These are phyloP conservation scores for Prunella strophiata DNA, from an alignment of 2,797 vertebrate species.

Conservation along the genomic window DNA sequence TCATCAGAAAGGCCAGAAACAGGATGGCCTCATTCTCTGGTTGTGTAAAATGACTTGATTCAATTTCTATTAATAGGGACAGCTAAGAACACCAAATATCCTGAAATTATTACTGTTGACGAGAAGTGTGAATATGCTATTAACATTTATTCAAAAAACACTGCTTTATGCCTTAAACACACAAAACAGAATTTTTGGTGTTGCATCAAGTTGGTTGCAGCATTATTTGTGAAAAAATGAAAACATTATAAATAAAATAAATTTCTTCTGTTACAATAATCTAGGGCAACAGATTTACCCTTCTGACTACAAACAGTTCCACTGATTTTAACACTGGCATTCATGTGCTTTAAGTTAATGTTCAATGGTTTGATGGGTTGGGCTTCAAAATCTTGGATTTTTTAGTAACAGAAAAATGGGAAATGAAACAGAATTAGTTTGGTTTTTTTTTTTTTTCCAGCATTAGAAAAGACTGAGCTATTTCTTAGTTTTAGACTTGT, in stretches of 20 bases:
- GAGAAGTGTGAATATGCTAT: neutral
- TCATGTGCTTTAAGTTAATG: neutral
- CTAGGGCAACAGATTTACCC: neutral
- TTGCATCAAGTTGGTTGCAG: neutral
- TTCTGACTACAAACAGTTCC: neutral
- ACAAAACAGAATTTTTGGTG: neutral
- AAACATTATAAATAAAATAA: neutral
- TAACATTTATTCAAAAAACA: rapidly evolving
- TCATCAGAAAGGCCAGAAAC: neutral
- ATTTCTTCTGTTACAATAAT: neutral
- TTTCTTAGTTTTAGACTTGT: neutral
- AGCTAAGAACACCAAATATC: neutral
- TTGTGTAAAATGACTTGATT: neutral
- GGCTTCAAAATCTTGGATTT: neutral
- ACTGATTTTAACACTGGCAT: neutral
- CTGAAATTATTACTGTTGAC: neutral
- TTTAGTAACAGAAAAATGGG: neutral
- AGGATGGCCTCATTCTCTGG: neutral
- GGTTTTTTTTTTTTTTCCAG: no score
- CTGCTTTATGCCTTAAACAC: neutral
- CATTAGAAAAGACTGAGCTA: neutral
- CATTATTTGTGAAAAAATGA: neutral
- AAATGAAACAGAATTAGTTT: neutral
- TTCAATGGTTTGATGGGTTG: neutral
- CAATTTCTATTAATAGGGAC: neutral